Percentiles rank a stretch among this genome's conserved stretches.
Conservation (phyloP, 1,140 invertebrate genomes). For the Procambarus clarkii region DNA sequence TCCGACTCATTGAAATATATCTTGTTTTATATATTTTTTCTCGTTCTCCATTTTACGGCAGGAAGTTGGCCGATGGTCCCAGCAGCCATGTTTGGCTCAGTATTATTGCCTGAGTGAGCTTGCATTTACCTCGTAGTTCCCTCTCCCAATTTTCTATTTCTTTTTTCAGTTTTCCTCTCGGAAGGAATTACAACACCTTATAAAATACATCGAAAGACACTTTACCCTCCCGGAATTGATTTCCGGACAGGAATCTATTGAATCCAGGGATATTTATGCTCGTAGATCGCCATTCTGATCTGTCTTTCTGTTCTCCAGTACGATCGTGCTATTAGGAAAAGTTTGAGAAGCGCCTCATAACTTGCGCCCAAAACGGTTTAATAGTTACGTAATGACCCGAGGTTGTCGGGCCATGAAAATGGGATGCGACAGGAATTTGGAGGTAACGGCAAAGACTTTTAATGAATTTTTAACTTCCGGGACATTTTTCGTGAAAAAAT, state of each 20-base stretch:
- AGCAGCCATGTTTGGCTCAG: too few relatives aligned
- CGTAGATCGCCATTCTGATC: neutral
- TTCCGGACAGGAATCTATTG: neutral
- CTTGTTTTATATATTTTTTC: too few relatives aligned
- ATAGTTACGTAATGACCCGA: conserved; percentile 11
- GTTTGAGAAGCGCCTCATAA: neutral
- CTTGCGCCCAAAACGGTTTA: neutral
- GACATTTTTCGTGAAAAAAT: neutral
- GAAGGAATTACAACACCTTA: neutral
- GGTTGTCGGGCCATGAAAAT: neutral
- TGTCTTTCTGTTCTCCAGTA: neutral
- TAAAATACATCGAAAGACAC: neutral
- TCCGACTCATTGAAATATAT: too few relatives aligned
- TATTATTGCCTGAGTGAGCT: too few relatives aligned
- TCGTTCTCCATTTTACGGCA: too few relatives aligned
- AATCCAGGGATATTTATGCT: neutral
- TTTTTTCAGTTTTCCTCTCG: neutral
- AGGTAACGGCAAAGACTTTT: neutral
- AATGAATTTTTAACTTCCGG: neutral
- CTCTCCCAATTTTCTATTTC: neutral
- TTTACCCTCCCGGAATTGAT: neutral
- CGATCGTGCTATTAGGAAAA: conserved; percentile 3
- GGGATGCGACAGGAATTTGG: conserved; percentile 15
- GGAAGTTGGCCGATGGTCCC: too few relatives aligned
- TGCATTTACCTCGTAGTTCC: too few relatives aligned